phyloP scores from a whole-genome alignment of 2,797 vertebrate genomes.

The Scleropages formosus region DNA sequence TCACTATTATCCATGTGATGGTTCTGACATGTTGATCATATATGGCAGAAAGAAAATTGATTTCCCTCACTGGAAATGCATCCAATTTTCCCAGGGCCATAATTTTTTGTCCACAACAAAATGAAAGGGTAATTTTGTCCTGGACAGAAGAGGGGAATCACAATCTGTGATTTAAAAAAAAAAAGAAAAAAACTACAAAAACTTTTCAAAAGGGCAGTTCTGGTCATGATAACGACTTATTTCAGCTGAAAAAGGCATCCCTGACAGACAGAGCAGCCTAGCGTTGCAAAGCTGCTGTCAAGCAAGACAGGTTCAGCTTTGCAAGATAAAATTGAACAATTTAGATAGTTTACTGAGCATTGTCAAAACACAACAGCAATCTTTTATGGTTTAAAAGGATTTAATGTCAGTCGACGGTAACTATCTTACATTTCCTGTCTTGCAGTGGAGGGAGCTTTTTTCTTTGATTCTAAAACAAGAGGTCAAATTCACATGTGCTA shows the following conservation, averaged over 20 bases:
- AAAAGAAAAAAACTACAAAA: too few species aligned
- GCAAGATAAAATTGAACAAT: constrained; percentile 69
- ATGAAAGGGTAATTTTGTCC: constrained; percentile 97
- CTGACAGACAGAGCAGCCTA: constrained; percentile 44
- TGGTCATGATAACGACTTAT: constrained; percentile 74
- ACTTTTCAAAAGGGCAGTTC: constrained; percentile 79
- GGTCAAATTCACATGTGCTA: too few species aligned
- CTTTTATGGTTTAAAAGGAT: constrained; percentile 68
- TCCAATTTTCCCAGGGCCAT: constrained; percentile 95
- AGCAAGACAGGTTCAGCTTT: constrained; percentile 65
- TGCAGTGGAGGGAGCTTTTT: too few species aligned
- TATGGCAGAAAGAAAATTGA: constrained; percentile 93
- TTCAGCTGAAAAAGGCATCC: constrained; percentile 60
- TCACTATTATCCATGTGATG: constrained; percentile 81
- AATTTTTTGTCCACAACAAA: constrained; percentile 99
- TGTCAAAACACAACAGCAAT: constrained; percentile 69
- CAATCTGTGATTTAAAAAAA: constrained; percentile 86
- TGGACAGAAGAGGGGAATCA: constrained; percentile 84
- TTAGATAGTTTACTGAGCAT: constrained; percentile 75
- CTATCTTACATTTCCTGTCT: constrained; percentile 11
- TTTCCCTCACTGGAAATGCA: constrained; percentile 92
- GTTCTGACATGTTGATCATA: constrained; percentile 86
- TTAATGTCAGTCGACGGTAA: constrained; percentile 64
- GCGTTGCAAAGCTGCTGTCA: constrained; percentile 49
- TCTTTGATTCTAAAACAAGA: too few species aligned